phyloP scores from a whole-genome alignment of 2,888 invertebrate genomes.

The Rambutsinella grinnellia region DNA sequence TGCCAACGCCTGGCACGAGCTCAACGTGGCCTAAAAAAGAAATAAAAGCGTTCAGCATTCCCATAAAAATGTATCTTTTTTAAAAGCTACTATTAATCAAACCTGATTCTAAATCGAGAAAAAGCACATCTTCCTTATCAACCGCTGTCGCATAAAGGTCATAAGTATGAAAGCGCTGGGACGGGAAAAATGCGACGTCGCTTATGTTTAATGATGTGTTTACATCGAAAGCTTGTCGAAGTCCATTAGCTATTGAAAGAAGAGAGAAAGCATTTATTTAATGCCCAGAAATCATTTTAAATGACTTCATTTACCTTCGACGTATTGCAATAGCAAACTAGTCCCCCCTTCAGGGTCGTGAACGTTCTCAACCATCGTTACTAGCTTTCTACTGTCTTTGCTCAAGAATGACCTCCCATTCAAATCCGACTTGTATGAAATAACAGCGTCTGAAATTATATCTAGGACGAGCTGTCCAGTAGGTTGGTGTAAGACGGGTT shows the following conservation, averaged over 20 bases:
- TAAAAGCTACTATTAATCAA: slow-evolving; percentile 63
- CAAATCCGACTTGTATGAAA: slow-evolving; percentile 75
- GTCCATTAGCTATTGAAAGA: slow-evolving; percentile 74
- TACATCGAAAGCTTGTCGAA: slow-evolving; percentile 80
- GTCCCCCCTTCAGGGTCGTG: slow-evolving; percentile 73
- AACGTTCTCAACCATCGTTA: slow-evolving; percentile 74
- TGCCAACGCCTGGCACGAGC: slow-evolving; percentile 80
- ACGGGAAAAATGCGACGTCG: slow-evolving; percentile 80
- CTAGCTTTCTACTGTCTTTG: slow-evolving; percentile 79
- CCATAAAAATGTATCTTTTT: background rate
- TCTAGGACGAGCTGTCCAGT: slow-evolving; percentile 80
- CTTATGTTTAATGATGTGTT: slow-evolving; percentile 81
- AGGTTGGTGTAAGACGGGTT: slow-evolving; percentile 75
- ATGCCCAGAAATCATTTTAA: background rate
- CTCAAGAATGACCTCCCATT: slow-evolving; percentile 78
- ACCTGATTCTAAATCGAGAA: slow-evolving; percentile 79
- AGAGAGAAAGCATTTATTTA: background rate
- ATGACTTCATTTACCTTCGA: slow-evolving; percentile 71
- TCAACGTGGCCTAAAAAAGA: slow-evolving; percentile 77
- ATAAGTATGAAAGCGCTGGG: slow-evolving; percentile 79
- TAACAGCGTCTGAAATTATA: slow-evolving; percentile 80
- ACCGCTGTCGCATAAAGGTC: slow-evolving; percentile 80
- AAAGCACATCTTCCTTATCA: slow-evolving; percentile 80
- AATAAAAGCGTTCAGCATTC: slow-evolving; percentile 32
- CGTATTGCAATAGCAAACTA: slow-evolving; percentile 77